A percentile compares a stretch with the other conserved stretches of the same genome.
Conservation (phyloP, 2,113 vertebrate species). For the Oreochromis niloticus region DNA sequence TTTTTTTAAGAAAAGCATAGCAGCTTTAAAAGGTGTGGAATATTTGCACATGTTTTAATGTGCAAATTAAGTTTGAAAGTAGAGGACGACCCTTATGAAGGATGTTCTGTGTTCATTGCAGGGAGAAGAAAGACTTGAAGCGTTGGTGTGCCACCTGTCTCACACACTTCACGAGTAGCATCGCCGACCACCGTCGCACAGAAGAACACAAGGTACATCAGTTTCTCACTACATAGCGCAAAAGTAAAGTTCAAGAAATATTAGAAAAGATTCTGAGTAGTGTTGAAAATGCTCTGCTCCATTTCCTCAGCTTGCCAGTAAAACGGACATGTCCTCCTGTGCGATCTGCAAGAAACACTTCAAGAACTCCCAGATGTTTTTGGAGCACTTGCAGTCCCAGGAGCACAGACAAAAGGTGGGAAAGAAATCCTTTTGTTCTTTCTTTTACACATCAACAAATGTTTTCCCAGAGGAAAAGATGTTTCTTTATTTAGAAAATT, state of each 20-base stretch:
- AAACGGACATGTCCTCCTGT: slow-evolving; percentile 82
- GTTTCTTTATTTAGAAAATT: background rate
- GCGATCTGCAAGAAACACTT: slow-evolving; percentile 87
- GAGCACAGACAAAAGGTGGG: slow-evolving; percentile 86
- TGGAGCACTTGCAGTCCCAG: slow-evolving; percentile 89
- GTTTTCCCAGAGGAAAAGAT: background rate
- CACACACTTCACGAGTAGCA: slow-evolving; percentile 81
- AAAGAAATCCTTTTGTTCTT: slow-evolving; percentile 65
- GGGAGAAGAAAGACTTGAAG: slow-evolving; percentile 76
- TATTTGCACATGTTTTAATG: background rate
- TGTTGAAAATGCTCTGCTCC: background rate
- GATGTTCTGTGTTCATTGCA: slow-evolving; percentile 2
- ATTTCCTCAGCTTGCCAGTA: slow-evolving; percentile 77
- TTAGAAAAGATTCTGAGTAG: background rate
- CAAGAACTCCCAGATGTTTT: slow-evolving; percentile 87
- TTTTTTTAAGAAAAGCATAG: background rate
- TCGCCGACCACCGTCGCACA: slow-evolving; percentile 85
- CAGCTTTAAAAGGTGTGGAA: background rate
- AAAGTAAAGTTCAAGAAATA: background rate
- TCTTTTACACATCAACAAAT: background rate
- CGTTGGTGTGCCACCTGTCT: slow-evolving; percentile 92
- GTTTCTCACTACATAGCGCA: background rate
- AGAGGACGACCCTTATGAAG: background rate
- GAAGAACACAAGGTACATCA: slow-evolving; percentile 87
- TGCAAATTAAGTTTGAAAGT: background rate